Base-by-base conservation (phyloP, 1,140 invertebrate genomes). In the Nautilus pompilius region DNA sequence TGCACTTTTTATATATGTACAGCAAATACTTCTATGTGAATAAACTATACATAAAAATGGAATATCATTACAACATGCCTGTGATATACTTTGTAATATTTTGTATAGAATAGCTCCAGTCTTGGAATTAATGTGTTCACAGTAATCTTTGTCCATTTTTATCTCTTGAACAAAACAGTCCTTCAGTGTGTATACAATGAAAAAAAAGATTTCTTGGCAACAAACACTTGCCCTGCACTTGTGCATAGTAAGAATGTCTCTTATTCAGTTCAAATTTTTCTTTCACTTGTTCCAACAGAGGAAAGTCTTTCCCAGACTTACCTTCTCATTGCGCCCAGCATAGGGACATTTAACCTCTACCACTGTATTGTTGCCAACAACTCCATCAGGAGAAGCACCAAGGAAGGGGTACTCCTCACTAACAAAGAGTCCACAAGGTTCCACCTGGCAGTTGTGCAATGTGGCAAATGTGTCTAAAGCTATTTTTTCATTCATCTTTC, bases 271-370 rank as follows among this genome's bases (percentile, higher is more conserved):
- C 13, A 30, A 58, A 15, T 54, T 62, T 30, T 4, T 51, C 26
- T 34, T 56, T 29, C 2, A 10, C 33, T 34, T 33, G 15, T 4
- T 55, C 28, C 24, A 62, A 41, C 33, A 56, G 57, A 26, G 26
- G 28, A 28, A 56, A 62, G 24, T 62, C n/a, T 24, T 56, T 36
- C 20, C 20, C 15, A 4, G 28, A 32, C 13, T n/a, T n/a, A 62
- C 54, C 33, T 41, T 29, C 10, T 65, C 24, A 46, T 68, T 53
- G 10, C 59, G 24, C 45, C 62, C 61, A 54, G 3, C 53, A 53
- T 58, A 68, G n/a, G 66, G 66, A 55, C 66, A 68, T 61, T 68
- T 65, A 0, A 68, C 58, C 32, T 68, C 62, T 17, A 68, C 58
- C 3, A 61, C 13, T 30, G 1, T 8, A 26, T 49, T 29, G 6